These are phyloP conservation scores for Leptopilina clavipes DNA, from an alignment of 1,140 invertebrate genomes.

Conservation along the genomic window DNA sequence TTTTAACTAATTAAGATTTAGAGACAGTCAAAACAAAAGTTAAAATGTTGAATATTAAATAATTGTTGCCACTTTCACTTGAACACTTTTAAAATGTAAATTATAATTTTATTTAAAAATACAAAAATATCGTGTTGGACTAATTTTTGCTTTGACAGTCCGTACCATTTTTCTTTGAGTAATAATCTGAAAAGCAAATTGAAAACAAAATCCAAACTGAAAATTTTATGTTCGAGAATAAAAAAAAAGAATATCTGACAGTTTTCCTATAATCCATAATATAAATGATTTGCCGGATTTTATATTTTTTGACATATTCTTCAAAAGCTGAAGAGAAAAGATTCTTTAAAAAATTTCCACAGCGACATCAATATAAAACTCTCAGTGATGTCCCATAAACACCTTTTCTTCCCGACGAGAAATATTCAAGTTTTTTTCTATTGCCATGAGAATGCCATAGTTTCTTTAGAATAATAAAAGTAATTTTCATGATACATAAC, in stretches of 20 bases:
- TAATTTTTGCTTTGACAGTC: no score
- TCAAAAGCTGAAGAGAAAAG: not conserved
- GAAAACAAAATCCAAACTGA: not conserved
- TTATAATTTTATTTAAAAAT: no score
- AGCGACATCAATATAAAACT: not conserved
- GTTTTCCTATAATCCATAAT: not conserved
- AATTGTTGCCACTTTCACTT: no score
- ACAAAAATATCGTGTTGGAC: no score
- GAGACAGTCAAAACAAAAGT: no score
- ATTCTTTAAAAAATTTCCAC: not conserved
- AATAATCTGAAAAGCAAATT: no score
- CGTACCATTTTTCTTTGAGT: no score
- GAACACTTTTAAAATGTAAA: no score
- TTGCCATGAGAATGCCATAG: not conserved
- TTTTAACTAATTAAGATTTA: no score
- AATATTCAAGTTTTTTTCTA: not conserved
- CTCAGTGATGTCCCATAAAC: not conserved
- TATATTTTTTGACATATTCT: not conserved
- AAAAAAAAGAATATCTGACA: not conserved
- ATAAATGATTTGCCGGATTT: not conserved
- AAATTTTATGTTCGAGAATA: not conserved
- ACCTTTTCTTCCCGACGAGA: not conserved
- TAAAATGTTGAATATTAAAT: no score
- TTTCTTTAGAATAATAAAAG: not conserved
- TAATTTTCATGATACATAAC: not conserved